Percentiles rank a stretch among this genome's conserved stretches.
These are phyloP conservation scores for Centruroides sculpturatus DNA, from an alignment of 1,140 invertebrate genomes.

Conservation along the genomic window DNA sequence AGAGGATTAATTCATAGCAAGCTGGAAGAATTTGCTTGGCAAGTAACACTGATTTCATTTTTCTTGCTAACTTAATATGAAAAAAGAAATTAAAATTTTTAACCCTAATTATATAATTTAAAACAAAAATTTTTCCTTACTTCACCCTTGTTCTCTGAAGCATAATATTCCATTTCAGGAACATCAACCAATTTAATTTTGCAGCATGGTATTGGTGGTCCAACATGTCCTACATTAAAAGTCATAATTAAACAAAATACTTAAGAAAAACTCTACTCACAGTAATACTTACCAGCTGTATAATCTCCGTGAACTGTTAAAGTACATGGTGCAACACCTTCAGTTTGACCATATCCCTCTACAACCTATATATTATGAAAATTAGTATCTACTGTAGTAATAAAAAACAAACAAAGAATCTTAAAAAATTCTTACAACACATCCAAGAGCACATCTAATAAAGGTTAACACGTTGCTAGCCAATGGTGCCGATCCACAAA, in stretches of 20 bases:
- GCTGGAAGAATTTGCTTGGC: no score
- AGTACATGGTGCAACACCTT: constrained; percentile 84
- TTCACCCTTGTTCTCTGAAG: constrained; percentile 55
- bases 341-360: constrained; percentile 96
- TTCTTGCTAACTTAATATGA: no score
- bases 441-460: constrained; percentile 80
- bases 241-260: not conserved
- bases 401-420: not conserved
- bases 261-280: not conserved
- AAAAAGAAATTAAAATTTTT: no score
- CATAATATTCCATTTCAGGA: constrained; percentile 95
- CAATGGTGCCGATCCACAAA: constrained; percentile 87
- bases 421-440: constrained; percentile 47
- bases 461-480: constrained; percentile 89
- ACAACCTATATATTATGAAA: constrained; percentile 34
- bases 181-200: constrained; percentile 88
- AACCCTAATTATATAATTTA: not conserved
- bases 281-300: constrained; percentile 44
- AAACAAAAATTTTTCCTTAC: constrained; percentile 32
- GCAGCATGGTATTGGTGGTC: constrained; percentile 82
- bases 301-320: constrained; percentile 82
- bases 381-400: not conserved
- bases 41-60: no score
- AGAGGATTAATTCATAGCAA: no score
- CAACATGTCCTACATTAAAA: constrained; percentile 52